Conservation (phyloP, 2,888 invertebrate genomes). For the Tenthredo notha region DNA sequence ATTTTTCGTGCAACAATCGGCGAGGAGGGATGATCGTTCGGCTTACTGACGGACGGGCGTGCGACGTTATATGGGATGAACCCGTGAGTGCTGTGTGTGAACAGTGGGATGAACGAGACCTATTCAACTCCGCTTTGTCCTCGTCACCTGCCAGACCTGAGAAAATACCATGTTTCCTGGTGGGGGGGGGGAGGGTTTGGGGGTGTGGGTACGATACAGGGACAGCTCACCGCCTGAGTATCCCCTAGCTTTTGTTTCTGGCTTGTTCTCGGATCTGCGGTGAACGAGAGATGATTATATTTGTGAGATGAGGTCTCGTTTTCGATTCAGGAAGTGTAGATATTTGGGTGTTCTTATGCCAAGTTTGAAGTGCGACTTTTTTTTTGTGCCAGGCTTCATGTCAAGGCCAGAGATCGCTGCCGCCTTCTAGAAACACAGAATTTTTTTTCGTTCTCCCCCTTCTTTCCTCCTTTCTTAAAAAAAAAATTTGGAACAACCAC, state of each 20-base stretch:
- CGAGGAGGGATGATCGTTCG: conserved; percentile 45
- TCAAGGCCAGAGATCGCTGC: neutral
- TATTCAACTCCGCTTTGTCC: conserved; percentile 50
- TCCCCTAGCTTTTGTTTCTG: conserved; percentile 56
- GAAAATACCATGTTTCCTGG: conserved; percentile 62
- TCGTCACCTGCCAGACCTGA: conserved; percentile 60
- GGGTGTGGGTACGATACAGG: conserved; percentile 39
- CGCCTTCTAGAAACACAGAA: conserved; percentile 70
- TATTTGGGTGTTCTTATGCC: conserved; percentile 61
- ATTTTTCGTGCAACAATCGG: conserved; percentile 36
- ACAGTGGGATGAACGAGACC: conserved; percentile 44
- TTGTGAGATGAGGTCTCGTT: conserved; percentile 60
- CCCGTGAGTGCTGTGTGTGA: conserved; percentile 32
- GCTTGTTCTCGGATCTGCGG: conserved; percentile 57
- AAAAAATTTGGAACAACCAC: conserved; percentile 35
- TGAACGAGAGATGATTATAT: conserved; percentile 60
- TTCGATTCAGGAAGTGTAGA: conserved; percentile 65
- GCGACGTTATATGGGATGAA: conserved; percentile 52
- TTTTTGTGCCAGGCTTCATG: conserved; percentile 55
- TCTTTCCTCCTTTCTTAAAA: conserved; percentile 40
- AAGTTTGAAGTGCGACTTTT: conserved; percentile 41
- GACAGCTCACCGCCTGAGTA: conserved; percentile 63
- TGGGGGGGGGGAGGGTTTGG: conserved; percentile 55
- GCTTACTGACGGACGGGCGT: neutral
- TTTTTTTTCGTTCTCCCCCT: conserved; percentile 53